These are phyloP conservation scores for Stylophora pistillata DNA, from an alignment of 64 coral and sea anemone species.

Conservation along the genomic window DNA sequence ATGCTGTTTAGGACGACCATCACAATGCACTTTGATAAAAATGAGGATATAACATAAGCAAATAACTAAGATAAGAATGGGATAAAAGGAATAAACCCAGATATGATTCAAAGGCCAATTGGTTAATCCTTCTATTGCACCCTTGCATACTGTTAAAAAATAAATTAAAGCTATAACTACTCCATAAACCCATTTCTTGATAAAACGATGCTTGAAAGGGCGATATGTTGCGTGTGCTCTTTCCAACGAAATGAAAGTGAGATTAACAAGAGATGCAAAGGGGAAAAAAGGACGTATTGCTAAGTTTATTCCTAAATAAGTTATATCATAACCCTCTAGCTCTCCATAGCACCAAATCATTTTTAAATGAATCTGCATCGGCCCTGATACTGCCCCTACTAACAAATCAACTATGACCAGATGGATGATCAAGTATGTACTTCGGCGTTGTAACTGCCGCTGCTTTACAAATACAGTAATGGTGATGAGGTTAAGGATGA, in stretches of 20 bases:
- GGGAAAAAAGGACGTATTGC: background rate
- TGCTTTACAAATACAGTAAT: background rate
- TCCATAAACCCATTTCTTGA: slow-evolving; percentile 9
- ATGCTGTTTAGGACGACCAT: background rate
- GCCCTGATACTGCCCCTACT: background rate
- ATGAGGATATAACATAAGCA: background rate
- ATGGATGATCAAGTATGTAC: slow-evolving; percentile 18
- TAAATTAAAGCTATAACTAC: too few species aligned
- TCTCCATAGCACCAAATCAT: background rate
- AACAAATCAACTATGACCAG: background rate
- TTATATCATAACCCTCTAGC: background rate
- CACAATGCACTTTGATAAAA: background rate
- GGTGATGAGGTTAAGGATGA: background rate
- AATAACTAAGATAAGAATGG: too few species aligned
- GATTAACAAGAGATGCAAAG: background rate
- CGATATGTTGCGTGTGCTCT: background rate
- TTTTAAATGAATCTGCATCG: background rate
- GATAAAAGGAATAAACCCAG: too few species aligned
- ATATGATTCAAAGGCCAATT: too few species aligned
- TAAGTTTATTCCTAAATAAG: background rate
- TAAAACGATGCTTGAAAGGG: background rate
- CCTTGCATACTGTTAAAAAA: too few species aligned
- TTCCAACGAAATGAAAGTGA: background rate
- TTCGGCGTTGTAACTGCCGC: background rate
- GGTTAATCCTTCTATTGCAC: too few species aligned